These are phyloP conservation scores for Rhinogobio ventralis DNA, from an alignment of 2,797 vertebrate genomes.

Conservation along the genomic window DNA sequence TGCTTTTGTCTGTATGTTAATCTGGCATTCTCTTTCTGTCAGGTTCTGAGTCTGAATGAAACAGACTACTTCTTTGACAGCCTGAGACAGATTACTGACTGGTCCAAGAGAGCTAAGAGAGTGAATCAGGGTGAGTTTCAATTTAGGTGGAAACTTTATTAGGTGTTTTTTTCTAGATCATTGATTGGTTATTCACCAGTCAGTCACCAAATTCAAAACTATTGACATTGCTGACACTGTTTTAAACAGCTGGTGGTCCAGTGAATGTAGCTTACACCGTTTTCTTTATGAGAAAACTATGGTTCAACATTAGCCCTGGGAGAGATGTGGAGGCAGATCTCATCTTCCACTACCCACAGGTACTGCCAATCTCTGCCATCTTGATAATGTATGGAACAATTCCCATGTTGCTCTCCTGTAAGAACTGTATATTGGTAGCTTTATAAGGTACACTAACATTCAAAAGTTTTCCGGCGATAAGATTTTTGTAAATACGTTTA, in stretches of 20 bases:
- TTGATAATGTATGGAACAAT: background rate
- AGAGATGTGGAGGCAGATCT: constrained; percentile 89
- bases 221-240: background rate
- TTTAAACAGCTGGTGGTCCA: constrained; percentile 71
- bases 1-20: background rate
- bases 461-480: background rate
- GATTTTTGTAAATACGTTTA: background rate
- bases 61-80: constrained; percentile 96
- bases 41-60: constrained; percentile 93
- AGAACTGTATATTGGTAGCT: background rate
- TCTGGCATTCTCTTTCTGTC: constrained; percentile 33
- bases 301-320: constrained; percentile 90
- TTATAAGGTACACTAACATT: background rate
- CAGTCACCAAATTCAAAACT: background rate
- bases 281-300: constrained; percentile 96
- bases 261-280: constrained; percentile 81
- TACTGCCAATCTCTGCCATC: constrained; percentile 68
- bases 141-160: background rate
- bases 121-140: constrained; percentile 83
- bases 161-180: background rate
- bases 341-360: constrained; percentile 96
- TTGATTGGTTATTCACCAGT: background rate
- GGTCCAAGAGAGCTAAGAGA: constrained; percentile 85
- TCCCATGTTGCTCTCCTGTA: background rate
- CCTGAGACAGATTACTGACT: constrained; percentile 89